Conservation (phyloP, 1,140 invertebrate species). For the Bombus waltoni region DNA sequence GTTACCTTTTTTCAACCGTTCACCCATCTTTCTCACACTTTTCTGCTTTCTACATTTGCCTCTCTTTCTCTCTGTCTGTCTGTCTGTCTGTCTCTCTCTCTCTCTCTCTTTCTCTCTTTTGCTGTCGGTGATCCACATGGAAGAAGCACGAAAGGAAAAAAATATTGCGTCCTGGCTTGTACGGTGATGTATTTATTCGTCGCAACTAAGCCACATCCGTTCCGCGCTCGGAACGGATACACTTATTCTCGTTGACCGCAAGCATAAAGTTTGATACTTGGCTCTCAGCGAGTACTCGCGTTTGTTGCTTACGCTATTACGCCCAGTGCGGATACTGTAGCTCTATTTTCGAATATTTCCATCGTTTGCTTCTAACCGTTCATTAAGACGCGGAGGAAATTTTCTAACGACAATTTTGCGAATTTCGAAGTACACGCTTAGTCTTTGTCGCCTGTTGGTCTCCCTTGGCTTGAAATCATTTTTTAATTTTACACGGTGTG, state of each 20-base stretch:
- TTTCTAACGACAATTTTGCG: neutral
- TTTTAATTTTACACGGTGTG: neutral
- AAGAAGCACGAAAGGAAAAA: constrained; percentile 32
- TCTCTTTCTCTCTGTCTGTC: neutral
- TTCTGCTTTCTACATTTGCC: neutral
- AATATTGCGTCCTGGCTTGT: constrained; percentile 42
- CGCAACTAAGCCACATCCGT: constrained; percentile 6
- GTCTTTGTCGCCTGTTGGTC: too few species aligned
- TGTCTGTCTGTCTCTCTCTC: too few species aligned
- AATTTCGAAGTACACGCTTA: neutral
- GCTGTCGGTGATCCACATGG: neutral
- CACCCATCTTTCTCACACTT: neutral
- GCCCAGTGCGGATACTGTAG: neutral
- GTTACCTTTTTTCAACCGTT: neutral
- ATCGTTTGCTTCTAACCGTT: neutral
- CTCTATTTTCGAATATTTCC: neutral
- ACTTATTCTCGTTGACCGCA: constrained; percentile 28
- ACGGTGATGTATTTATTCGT: constrained; percentile 11
- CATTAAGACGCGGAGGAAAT: neutral
- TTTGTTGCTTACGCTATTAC: neutral
- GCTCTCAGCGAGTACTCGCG: neutral
- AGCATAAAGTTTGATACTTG: constrained; percentile 19
- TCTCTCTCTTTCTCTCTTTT: too few species aligned
- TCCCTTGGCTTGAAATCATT: neutral
- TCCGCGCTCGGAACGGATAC: constrained; percentile 20